Conservation (phyloP, 2,797 vertebrate genomes). For the Zalophus californianus region DNA sequence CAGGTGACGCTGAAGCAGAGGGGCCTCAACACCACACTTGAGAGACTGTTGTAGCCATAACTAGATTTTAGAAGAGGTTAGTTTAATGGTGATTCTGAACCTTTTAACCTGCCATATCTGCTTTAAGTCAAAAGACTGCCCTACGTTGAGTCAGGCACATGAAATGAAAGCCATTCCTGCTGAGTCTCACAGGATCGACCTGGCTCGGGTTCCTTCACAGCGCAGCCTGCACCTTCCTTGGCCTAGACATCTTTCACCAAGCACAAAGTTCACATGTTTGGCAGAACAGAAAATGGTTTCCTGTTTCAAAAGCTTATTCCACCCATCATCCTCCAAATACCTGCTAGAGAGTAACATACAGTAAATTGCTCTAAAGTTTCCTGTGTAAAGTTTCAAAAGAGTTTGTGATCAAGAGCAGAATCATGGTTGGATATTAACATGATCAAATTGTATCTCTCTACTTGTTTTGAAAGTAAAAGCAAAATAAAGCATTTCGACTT, state of each 20-base stretch:
- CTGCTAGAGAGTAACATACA: neutral
- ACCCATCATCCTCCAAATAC: neutral
- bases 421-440: neutral
- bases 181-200: neutral
- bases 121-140: neutral
- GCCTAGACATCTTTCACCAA: neutral
- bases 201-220: neutral
- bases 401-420: constrained; percentile 16
- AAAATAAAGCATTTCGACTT: constrained; percentile 55
- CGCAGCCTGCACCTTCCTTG: neutral
- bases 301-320: neutral
- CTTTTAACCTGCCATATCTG: neutral
- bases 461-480: constrained; percentile 28
- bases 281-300: neutral
- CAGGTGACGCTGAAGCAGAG: neutral
- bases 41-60: neutral
- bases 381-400: neutral
- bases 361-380: neutral
- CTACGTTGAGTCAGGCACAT: neutral
- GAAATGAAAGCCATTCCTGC: neutral
- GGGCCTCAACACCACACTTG: neutral
- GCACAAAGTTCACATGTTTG: neutral
- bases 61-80: neutral
- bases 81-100: neutral
- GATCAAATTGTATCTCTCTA: constrained; percentile 16